A percentile compares a stretch with the other conserved stretches of the same genome.
Evolutionary conservation across 2,888 invertebrate species (phyloP).

Genomic region (Ornithoptera alexandrae): DNA sequence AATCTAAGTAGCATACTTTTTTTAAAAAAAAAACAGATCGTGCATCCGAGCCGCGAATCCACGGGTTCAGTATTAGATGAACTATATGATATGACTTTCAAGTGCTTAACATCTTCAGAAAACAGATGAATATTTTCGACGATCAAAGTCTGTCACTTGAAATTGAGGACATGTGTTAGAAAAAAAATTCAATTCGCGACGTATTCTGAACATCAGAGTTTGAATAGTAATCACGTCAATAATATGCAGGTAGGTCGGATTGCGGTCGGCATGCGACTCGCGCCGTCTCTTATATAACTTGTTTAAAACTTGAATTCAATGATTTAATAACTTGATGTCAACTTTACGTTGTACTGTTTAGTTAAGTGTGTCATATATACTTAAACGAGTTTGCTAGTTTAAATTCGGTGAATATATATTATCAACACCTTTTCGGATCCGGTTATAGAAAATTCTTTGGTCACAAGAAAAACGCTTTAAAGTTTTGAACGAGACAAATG

Average conservation of each 20-base stretch:
- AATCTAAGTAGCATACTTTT: too few relatives aligned
- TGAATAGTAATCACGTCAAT: slow-evolving; percentile 40
- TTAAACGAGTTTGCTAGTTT: not conserved
- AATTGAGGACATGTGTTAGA: too few relatives aligned
- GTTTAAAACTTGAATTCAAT: slow-evolving; percentile 23
- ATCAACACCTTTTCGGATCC: too few relatives aligned
- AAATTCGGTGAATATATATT: not conserved
- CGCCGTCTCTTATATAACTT: slow-evolving; percentile 40
- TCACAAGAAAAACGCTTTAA: too few relatives aligned
- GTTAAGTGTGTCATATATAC: not conserved
- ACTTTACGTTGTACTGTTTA: not conserved
- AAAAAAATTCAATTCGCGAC: slow-evolving; percentile 31
- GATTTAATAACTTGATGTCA: not conserved
- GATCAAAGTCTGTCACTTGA: too few relatives aligned
- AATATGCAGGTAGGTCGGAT: slow-evolving; percentile 40
- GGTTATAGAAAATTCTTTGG: not conserved
- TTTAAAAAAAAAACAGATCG: too few relatives aligned
- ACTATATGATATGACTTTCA: too few relatives aligned
- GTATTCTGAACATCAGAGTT: slow-evolving; percentile 37
- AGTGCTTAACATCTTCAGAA: too few relatives aligned
- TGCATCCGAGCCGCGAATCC: too few relatives aligned
- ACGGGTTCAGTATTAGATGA: too few relatives aligned
- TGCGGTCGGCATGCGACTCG: slow-evolving; percentile 36
- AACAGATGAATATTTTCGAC: too few relatives aligned
- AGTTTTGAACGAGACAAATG: too few relatives aligned